Percentiles rank a stretch among this genome's conserved stretches.
Evolutionary conservation across 2,113 vertebrate species (phyloP).

Genomic region (Carassius auratus): DNA sequence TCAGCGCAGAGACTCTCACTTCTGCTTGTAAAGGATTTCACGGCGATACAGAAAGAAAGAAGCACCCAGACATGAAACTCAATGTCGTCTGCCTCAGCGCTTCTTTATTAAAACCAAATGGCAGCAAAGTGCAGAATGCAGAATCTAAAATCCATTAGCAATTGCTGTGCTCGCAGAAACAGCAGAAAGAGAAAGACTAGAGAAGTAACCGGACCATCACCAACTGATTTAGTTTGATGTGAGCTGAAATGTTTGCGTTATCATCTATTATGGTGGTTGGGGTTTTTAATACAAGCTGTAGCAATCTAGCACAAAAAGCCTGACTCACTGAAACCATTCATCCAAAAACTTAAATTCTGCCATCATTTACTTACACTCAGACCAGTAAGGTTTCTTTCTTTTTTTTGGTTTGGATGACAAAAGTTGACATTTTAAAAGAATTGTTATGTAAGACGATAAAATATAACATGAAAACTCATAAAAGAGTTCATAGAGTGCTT

Average conservation of each 20-base stretch:
- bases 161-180: conserved; percentile 5
- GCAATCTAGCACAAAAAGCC: too few species aligned
- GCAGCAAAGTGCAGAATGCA: conserved; percentile 51
- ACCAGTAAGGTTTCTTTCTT: background rate
- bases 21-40: conserved; percentile 46
- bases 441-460: background rate
- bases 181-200: conserved; percentile 3
- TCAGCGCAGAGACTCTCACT: background rate
- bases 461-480: background rate
- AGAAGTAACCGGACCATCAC: conserved; percentile 36
- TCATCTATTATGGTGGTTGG: conserved; percentile 8
- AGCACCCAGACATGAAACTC: conserved; percentile 61
- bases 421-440: background rate
- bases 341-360: background rate
- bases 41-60: conserved; percentile 36
- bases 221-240: conserved; percentile 46
- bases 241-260: conserved; percentile 29
- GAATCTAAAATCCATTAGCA: conserved; percentile 58
- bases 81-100: conserved; percentile 56
- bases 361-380: background rate
- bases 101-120: conserved; percentile 59
- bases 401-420: background rate
- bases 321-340: background rate
- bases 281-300: background rate
- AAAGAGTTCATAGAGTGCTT: background rate